A percentile compares a stretch with the other conserved stretches of the same genome.
These are phyloP conservation scores for Noturus placidus DNA, from an alignment of 2,113 vertebrate species.

Conservation along the genomic window DNA sequence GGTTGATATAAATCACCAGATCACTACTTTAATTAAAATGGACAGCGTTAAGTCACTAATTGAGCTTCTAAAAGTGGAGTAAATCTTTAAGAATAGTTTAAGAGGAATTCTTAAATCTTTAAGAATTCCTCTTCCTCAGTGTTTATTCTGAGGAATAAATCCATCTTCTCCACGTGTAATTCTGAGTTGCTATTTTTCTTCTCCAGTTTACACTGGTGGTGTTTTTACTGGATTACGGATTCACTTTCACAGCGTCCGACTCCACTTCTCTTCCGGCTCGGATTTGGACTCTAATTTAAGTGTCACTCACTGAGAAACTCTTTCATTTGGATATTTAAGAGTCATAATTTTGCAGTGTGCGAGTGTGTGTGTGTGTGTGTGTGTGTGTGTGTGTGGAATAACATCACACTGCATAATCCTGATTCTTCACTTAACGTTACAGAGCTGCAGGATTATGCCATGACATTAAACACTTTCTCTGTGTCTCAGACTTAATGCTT, in stretches of 20 bases:
- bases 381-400: not conserved
- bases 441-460: not conserved
- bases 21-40: not conserved
- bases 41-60: not conserved
- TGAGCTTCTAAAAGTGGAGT: not conserved
- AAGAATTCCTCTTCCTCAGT: no score
- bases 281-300: not conserved
- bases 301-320: not conserved
- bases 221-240: not conserved
- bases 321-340: not conserved
- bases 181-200: not conserved
- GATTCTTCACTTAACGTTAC: not conserved
- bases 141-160: not conserved
- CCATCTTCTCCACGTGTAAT: not conserved
- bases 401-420: not conserved
- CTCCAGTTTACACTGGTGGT: not conserved
- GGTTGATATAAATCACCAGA: not conserved
- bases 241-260: not conserved
- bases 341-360: not conserved
- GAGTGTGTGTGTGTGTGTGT: not conserved
- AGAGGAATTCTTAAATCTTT: no score
- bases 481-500: not conserved
- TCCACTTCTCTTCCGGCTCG: not conserved
- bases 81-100: not conserved
- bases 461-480: constrained; percentile 1